Conservation (phyloP, 2,797 vertebrate species). For the Lagocephalus sceleratus region DNA sequence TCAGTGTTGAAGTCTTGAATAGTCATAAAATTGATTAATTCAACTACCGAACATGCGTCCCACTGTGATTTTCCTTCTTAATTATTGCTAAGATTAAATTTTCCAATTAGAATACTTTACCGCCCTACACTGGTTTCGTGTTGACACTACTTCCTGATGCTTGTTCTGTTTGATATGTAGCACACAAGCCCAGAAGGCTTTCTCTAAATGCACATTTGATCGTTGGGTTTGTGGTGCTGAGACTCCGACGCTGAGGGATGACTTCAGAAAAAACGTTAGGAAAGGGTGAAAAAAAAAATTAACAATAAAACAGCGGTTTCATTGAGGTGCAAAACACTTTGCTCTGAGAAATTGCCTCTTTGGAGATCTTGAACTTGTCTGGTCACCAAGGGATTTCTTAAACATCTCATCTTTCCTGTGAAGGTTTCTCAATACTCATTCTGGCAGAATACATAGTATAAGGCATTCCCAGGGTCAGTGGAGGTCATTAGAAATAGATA, state of each 20-base stretch:
- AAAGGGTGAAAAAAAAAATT: conserved; percentile 14
- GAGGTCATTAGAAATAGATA: conserved; percentile 72
- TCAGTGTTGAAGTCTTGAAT: not conserved
- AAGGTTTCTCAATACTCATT: conserved; percentile 61
- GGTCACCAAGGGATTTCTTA: not conserved
- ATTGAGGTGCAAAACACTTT: conserved; percentile 74
- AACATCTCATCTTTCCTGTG: conserved; percentile 47
- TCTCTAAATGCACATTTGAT: conserved; percentile 16
- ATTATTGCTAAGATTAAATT: not conserved
- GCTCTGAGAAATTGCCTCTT: conserved; percentile 75
- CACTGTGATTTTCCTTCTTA: not conserved
- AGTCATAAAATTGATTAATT: not conserved
- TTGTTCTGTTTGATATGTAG: conserved; percentile 24
- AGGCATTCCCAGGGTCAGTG: conserved; percentile 74
- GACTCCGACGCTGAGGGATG: conserved; percentile 17
- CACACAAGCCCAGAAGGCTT: conserved; percentile 15
- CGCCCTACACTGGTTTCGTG: too few species aligned
- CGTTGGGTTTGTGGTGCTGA: conserved; percentile 29
- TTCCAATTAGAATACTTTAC: not conserved
- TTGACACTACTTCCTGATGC: conserved; percentile 18
- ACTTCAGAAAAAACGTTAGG: conserved; percentile 37
- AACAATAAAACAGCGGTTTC: conserved; percentile 35
- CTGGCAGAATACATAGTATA: conserved; percentile 72
- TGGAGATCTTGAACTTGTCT: conserved; percentile 56
- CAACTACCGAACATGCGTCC: not conserved